These are phyloP conservation scores for Platichthys flesus DNA, from an alignment of 2,113 vertebrate genomes.

Conservation along the genomic window DNA sequence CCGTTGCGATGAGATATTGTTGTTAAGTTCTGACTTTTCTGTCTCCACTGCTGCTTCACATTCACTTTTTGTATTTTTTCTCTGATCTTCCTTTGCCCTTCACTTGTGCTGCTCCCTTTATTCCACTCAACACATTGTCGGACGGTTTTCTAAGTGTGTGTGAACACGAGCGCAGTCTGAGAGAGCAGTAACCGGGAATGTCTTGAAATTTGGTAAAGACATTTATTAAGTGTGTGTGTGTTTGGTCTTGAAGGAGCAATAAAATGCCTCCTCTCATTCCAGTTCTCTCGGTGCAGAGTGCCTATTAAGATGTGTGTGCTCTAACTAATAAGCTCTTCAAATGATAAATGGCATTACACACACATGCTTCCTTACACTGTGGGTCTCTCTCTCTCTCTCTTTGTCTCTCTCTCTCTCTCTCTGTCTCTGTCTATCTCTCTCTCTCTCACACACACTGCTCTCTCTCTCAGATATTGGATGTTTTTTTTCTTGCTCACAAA, in stretches of 20 bases:
- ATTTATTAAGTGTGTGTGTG: neutral
- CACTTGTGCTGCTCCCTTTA: too few relatives aligned
- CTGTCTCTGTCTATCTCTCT: too few relatives aligned
- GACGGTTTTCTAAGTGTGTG: neutral
- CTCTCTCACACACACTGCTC: slow-evolving; percentile 5
- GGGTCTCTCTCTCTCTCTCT: too few relatives aligned
- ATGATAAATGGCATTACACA: slow-evolving; percentile 77
- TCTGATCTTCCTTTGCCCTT: too few relatives aligned
- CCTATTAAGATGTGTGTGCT: slow-evolving; percentile 69
- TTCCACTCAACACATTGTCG: too few relatives aligned
- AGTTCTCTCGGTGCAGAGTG: slow-evolving; percentile 48
- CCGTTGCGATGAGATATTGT: too few relatives aligned
- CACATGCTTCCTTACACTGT: neutral
- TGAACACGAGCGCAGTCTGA: neutral
- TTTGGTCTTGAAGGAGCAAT: slow-evolving; percentile 39
- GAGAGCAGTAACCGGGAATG: neutral
- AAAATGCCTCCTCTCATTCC: slow-evolving; percentile 64
- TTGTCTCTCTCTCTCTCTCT: too few relatives aligned
- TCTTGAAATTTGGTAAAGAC: too few relatives aligned
- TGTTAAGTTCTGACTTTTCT: too few relatives aligned
- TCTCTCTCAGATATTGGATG: neutral
- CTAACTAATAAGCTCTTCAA: slow-evolving; percentile 69
- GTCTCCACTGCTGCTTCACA: too few relatives aligned
- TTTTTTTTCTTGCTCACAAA: neutral
- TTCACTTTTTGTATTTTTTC: too few relatives aligned